Evolutionary conservation across 2,888 invertebrate genomes (phyloP).

Genomic region (Carpatolechia fugitivella): DNA sequence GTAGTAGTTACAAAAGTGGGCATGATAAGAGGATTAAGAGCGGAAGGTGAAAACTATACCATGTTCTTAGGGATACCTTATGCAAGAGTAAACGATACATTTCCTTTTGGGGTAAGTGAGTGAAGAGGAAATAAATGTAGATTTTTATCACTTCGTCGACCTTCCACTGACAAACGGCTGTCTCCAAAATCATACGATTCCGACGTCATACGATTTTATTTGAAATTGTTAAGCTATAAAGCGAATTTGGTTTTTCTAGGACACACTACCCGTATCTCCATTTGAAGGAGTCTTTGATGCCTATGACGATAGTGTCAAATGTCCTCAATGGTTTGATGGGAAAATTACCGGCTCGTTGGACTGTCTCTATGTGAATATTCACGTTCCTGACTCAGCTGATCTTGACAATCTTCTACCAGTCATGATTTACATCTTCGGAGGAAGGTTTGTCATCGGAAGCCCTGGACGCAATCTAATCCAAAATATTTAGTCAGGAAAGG

Average conservation of each 20-base stretch:
- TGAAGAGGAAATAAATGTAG: too few species aligned
- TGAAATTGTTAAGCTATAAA: too few species aligned
- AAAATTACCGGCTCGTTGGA: slow-evolving; percentile 32
- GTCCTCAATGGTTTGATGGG: slow-evolving; percentile 37
- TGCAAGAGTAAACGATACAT: too few species aligned
- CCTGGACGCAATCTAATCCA: slow-evolving; percentile 25
- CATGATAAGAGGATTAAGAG: background rate
- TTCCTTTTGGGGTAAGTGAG: too few species aligned
- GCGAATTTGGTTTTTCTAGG: slow-evolving; percentile 25
- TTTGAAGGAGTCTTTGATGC: slow-evolving; percentile 36
- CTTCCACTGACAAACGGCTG: too few species aligned
- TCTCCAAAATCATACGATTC: background rate
- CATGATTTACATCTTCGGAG: slow-evolving; percentile 29
- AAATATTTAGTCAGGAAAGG: slow-evolving; percentile 28
- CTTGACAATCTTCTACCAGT: slow-evolving; percentile 23
- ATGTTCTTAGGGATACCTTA: too few species aligned
- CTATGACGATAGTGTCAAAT: slow-evolving; percentile 35
- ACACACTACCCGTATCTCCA: slow-evolving; percentile 21
- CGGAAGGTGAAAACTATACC: too few species aligned
- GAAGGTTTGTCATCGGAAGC: slow-evolving; percentile 21
- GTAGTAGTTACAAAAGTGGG: background rate
- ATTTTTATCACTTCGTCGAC: too few species aligned
- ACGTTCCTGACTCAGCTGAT: slow-evolving; percentile 24
- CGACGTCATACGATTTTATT: too few species aligned
- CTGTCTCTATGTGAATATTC: slow-evolving; percentile 37